A percentile compares a stretch with the other conserved stretches of the same genome.
Conservation (phyloP, 2,888 invertebrate genomes). For the Aphodius granarius region DNA sequence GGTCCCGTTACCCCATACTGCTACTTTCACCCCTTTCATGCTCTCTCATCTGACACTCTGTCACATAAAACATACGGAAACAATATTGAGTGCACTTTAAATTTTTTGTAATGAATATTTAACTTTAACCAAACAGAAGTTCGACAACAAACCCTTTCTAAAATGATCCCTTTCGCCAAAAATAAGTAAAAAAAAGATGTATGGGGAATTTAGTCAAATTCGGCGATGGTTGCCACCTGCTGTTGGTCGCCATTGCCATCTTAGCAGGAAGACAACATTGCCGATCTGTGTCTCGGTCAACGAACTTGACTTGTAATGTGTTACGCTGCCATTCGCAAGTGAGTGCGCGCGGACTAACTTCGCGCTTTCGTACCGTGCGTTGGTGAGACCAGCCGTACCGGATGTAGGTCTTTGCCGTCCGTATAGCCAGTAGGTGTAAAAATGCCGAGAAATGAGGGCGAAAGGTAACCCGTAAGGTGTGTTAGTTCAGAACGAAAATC, state of each 20-base stretch:
- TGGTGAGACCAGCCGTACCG: constrained; percentile 19
- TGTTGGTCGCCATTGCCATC: neutral
- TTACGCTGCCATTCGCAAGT: constrained; percentile 49
- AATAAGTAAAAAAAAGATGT: neutral
- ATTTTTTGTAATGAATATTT: neutral
- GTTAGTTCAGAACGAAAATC: neutral
- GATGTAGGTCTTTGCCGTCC: constrained; percentile 38
- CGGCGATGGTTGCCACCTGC: neutral
- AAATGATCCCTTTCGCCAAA: no score
- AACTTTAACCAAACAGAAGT: neutral
- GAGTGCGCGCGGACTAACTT: constrained; percentile 28
- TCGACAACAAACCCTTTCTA: no score
- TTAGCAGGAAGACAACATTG: neutral
- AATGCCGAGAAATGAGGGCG: constrained; percentile 54
- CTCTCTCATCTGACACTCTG: neutral
- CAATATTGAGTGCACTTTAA: neutral
- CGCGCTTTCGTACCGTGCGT: constrained; percentile 21
- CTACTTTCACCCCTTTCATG: neutral
- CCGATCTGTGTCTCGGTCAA: constrained; percentile 40
- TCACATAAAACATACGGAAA: neutral
- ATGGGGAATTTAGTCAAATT: neutral
- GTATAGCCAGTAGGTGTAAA: constrained; percentile 51
- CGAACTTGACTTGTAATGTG: constrained; percentile 52
- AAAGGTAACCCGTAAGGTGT: constrained; percentile 49
- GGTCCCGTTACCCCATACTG: neutral